Evolutionary conservation across 2,888 invertebrate genomes (phyloP).

Genomic region (Stramonita haemastoma): DNA sequence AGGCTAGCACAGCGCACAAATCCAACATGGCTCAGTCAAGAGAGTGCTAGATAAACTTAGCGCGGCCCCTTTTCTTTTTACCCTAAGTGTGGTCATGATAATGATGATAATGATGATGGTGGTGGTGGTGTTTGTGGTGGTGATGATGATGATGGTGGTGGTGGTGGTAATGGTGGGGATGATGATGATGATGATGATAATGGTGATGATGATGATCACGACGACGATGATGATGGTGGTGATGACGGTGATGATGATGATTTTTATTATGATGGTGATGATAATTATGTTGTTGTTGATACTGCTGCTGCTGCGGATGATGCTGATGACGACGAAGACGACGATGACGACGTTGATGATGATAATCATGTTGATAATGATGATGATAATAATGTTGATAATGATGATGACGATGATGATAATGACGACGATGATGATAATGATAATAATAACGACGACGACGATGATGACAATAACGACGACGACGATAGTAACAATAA

Average conservation of each 20-base stretch:
- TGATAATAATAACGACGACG: neutral
- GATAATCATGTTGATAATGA: neutral
- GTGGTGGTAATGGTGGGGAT: too few species aligned
- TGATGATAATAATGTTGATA: neutral
- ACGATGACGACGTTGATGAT: neutral
- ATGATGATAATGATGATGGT: conserved; percentile 11
- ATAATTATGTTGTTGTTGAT: neutral
- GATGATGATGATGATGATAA: neutral
- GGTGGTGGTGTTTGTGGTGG: neutral
- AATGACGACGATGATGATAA: neutral
- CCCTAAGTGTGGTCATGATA: neutral
- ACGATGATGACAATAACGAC: neutral
- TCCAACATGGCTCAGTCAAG: too few species aligned
- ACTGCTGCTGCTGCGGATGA: neutral
- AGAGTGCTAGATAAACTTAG: too few species aligned
- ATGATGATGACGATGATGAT: neutral
- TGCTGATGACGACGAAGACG: neutral
- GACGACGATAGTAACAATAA: neutral
- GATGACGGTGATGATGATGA: neutral
- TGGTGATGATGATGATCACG: neutral
- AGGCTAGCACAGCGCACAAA: too few species aligned
- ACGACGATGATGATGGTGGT: neutral
- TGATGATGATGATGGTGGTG: too few species aligned
- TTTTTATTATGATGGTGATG: neutral
- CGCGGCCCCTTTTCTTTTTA: too few species aligned